Conservation (phyloP, 2,113 vertebrate species). For the Donacobius atricapilla region DNA sequence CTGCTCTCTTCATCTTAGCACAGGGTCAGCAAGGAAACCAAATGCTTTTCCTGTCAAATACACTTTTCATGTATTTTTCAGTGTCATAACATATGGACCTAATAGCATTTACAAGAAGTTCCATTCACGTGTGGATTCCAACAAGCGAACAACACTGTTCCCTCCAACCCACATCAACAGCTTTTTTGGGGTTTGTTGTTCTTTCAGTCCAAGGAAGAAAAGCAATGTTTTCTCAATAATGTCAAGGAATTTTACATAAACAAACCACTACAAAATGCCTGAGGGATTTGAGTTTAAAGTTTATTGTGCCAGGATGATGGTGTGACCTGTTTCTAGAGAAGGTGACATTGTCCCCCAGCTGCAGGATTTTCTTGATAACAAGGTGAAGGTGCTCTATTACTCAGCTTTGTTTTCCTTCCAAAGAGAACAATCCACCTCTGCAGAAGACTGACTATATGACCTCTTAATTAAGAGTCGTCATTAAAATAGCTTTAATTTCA, state of each 20-base stretch:
- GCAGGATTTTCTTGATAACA: background rate
- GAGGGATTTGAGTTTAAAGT: background rate
- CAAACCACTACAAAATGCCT: background rate
- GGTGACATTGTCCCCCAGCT: background rate
- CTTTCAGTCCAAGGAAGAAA: background rate
- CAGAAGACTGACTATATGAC: background rate
- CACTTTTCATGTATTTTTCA: background rate
- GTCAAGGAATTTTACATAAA: constrained; percentile 13
- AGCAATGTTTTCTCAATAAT: background rate
- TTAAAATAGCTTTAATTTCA: background rate
- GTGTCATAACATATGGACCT: background rate
- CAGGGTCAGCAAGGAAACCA: background rate
- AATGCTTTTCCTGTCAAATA: background rate
- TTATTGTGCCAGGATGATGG: background rate
- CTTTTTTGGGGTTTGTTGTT: background rate
- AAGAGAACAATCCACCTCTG: background rate
- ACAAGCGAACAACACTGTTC: background rate
- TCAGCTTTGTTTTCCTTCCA: constrained; percentile 6
- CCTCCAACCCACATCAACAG: background rate
- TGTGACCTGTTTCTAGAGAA: background rate
- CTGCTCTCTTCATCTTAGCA: background rate
- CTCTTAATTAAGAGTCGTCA: background rate
- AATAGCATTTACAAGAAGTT: background rate
- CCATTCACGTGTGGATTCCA: background rate
- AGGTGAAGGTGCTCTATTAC: background rate